Conservation (phyloP, 1,140 invertebrate genomes). For the Linepithema humile region DNA sequence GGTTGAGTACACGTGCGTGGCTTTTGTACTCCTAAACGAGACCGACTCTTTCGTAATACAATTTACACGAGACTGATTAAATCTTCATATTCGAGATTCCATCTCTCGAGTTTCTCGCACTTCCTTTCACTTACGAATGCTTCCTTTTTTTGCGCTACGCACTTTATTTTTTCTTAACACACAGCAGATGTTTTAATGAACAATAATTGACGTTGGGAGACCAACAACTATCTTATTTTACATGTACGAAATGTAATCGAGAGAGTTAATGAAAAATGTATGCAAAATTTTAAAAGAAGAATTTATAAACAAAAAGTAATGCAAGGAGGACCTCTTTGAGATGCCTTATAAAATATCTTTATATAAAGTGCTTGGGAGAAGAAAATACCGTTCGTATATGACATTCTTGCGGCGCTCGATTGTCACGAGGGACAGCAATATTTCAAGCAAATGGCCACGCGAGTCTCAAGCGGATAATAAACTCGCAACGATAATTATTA, state of each 20-base stretch:
- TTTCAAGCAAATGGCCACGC: background rate
- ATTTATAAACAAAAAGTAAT: too few species aligned
- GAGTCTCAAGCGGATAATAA: conserved; percentile 8
- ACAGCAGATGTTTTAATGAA: background rate
- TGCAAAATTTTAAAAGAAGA: too few species aligned
- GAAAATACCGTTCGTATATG: too few species aligned
- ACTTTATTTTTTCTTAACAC: background rate
- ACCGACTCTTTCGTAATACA: conserved; percentile 15
- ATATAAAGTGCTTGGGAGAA: background rate
- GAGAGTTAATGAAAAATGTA: background rate
- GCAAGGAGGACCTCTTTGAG: background rate
- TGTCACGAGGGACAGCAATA: conserved; percentile 23
- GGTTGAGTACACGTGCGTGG: background rate
- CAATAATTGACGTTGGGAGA: background rate
- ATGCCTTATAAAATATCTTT: background rate
- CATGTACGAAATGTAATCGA: background rate
- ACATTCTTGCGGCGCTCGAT: background rate
- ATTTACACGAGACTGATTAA: conserved; percentile 51
- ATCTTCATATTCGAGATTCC: background rate
- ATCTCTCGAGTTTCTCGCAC: background rate
- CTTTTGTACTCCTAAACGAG: conserved; percentile 40
- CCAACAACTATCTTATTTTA: too few species aligned
- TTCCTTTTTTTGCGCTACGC: too few species aligned
- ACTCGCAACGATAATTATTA: conserved; percentile 35
- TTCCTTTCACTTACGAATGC: background rate